These are phyloP conservation scores for Gavialis gangeticus DNA, from an alignment of 2,113 vertebrate species.

Conservation along the genomic window DNA sequence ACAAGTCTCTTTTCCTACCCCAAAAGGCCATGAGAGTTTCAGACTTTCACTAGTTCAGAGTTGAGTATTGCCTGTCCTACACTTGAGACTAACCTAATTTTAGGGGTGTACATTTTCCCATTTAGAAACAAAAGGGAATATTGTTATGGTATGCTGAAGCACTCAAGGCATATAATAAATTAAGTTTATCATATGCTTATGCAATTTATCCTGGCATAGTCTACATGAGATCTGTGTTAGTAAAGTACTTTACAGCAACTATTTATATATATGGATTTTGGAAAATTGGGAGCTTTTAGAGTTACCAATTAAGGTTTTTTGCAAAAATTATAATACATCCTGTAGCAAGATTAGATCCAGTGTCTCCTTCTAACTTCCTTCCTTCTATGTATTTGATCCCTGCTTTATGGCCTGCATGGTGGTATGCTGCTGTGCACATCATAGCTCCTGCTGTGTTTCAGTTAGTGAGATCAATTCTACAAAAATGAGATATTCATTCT, in stretches of 20 bases:
- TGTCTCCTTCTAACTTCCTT: neutral
- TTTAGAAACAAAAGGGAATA: too few species aligned
- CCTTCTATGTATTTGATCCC: neutral
- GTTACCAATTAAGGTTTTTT: neutral
- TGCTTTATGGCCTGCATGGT: neutral
- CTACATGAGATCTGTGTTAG: neutral
- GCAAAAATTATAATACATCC: neutral
- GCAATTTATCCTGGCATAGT: neutral
- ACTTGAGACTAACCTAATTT: neutral
- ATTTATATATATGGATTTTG: neutral
- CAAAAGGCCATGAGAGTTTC: neutral
- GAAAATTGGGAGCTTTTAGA: neutral
- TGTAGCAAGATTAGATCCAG: neutral
- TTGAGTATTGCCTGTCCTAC: neutral
- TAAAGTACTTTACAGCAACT: neutral
- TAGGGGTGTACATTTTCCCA: too few species aligned
- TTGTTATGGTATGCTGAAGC: too few species aligned
- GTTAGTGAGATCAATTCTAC: neutral
- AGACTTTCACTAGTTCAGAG: neutral
- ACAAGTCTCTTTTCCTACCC: neutral
- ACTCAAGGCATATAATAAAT: too few species aligned
- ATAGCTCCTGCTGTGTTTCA: neutral
- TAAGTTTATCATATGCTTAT: neutral
- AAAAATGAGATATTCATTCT: neutral
- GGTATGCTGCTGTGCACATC: fast-evolving